phyloP scores from a whole-genome alignment of 1,140 invertebrate species.

The Philotrypesis tridentata region DNA sequence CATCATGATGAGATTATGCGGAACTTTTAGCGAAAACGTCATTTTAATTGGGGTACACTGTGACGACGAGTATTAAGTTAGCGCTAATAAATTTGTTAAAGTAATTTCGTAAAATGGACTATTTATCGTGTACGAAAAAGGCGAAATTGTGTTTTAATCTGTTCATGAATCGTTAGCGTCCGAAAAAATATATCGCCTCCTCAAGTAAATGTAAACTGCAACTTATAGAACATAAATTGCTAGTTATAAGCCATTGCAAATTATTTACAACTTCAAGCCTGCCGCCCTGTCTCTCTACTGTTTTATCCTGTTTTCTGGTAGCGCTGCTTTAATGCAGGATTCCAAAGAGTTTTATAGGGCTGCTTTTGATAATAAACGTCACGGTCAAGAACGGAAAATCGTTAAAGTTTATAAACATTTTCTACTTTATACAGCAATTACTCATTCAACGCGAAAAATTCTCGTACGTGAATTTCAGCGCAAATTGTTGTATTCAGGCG shows the following conservation, averaged over 20 bases:
- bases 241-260: slow-evolving; percentile 25
- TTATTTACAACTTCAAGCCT: slow-evolving; percentile 7
- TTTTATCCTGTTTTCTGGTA: neutral
- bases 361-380: neutral
- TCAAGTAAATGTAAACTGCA: neutral
- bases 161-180: neutral
- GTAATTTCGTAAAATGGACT: slow-evolving; percentile 19
- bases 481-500: too few relatives aligned
- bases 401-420: neutral
- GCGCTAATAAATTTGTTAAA: slow-evolving; percentile 6
- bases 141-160: slow-evolving; percentile 31
- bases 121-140: neutral
- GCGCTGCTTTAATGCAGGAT: slow-evolving; percentile 9
- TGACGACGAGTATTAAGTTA: slow-evolving; percentile 27
- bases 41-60: neutral
- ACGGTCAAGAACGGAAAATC: too few relatives aligned
- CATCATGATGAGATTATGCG: neutral
- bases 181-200: neutral
- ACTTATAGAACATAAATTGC: slow-evolving; percentile 42
- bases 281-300: neutral
- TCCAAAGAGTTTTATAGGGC: neutral
- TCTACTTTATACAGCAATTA: too few relatives aligned
- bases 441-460: too few relatives aligned
- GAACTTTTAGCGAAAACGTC: neutral
- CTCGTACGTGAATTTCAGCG: too few relatives aligned